Evolutionary conservation across 2,888 invertebrate genomes (phyloP), one percentile per base, ranked within the genome.

Genomic region (Amitus sp.): DNA sequence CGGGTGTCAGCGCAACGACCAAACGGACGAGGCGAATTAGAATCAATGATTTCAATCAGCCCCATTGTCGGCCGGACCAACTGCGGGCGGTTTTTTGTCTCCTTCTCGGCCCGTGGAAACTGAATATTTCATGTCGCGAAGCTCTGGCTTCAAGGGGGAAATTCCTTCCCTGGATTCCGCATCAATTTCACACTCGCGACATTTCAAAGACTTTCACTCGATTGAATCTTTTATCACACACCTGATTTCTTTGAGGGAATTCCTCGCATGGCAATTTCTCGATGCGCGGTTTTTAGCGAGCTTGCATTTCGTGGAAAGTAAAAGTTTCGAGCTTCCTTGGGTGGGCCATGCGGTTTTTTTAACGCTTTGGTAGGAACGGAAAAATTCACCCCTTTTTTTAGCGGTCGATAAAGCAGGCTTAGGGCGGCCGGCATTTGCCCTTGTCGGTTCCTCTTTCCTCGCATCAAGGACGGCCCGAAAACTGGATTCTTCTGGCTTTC

Each of bases 21-120:
- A 57, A 59, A 65, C 66, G 65, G 61, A 68, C 65, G 63, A 70
- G 46, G 69, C 72, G 72, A 73, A 69, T 73, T 71, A 76, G 67
- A 66, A 77, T 73, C 73, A 78, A 77, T 73, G 77, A 69, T 73
- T 77, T 78, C 82, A 81, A 82, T 82, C 81, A 82, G 77, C 75
- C 68, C 77, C 73, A 81, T 82, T 81, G 82, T 82, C 74, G 76
- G 75, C 69, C 72, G 53, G 52, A 63, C 58, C 51, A 48, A 66
- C 65, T 46, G 54, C 9, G 56, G 47, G 46, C 51, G 64, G 23
- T 23, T 23, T 23, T 23, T 23, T 23, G n/a, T n/a, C n/a, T n/a
- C n/a, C n/a, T n/a, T n/a, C n/a, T n/a, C n/a, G n/a, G n/a, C 23
- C 7, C 23, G 7, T 23, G 23, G 7, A 23, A 23, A 23, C 23